Evolutionary conservation across 2,113 vertebrate species (phyloP), one percentile per base, ranked within the genome.

Genomic region (Anhinga rufa): DNA sequence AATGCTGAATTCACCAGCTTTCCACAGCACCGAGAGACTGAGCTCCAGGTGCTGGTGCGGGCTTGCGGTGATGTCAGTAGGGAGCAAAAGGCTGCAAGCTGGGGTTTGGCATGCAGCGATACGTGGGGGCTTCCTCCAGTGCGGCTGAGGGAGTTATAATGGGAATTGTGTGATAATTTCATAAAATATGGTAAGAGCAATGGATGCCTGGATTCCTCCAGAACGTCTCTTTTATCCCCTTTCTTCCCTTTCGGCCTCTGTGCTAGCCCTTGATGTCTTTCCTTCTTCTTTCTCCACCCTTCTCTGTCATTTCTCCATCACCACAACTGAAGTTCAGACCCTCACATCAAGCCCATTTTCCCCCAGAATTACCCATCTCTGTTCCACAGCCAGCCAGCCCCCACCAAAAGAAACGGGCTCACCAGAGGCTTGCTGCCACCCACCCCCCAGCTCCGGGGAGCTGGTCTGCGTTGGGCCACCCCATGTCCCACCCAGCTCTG

Each of bases 1-100:
- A 79, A 9, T 0, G 1, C 16, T n/a, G n/a, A 14, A 85, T 82
- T 68, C 65, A 44, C 4, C 0, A 0, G 58, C 75, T 90, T 86
- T 57, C 40, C 26, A 3, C 0, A 8, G 75, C 0, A 2, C 42
- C 1, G 14, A 36, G 80, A 51, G 42, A 31, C 55, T 0, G 14
- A 79, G 84, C 66, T 82, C 18, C 28, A 34, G 92, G 90, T 0
- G 3, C 48, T 10, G 69, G 48, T 18, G 79, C 31, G 14, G 79
- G 44, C 61, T 78, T 5, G 40, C 1, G 25, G 57, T 1, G 6
- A 85, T 34, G 62, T 1, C 46, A 25, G 31, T 9, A 13, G 91
- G 77, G 95, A 88, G 51, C 58, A 54, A 77, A 61, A 0, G 21
- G 51, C 22, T 80, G 46, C 58, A 49, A 28, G 68, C 76, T 68